Evolutionary conservation across 64 coral and sea anemone genomes (phyloP).

Genomic region (Actinia tenebrosa): DNA sequence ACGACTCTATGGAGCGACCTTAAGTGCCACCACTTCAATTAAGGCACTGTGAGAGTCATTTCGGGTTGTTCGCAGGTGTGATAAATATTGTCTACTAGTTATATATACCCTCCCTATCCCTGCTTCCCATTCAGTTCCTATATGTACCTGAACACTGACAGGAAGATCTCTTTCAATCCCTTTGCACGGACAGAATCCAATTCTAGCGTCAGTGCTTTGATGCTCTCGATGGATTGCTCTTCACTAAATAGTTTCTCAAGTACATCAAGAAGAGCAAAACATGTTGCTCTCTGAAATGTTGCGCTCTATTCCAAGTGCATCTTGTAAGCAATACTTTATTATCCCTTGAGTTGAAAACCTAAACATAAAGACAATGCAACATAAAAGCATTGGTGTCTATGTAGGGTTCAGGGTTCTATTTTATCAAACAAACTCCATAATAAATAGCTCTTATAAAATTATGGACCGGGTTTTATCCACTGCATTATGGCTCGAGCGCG

Average conservation of each 20-base stretch:
- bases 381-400: too few relatives aligned
- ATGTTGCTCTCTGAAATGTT: conserved; percentile 12
- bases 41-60: too few relatives aligned
- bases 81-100: too few relatives aligned
- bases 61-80: too few relatives aligned
- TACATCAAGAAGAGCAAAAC: conserved; percentile 25
- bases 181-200: conserved; percentile 8
- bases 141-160: conserved; percentile 24
- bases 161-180: conserved; percentile 23
- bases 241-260: background rate
- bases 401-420: too few relatives aligned
- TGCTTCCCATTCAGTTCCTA: background rate
- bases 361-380: background rate
- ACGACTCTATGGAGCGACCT: too few relatives aligned
- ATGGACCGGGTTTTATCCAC: too few relatives aligned
- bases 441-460: too few relatives aligned
- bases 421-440: too few relatives aligned
- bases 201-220: background rate
- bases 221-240: background rate
- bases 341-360: conserved; percentile 34
- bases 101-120: too few relatives aligned
- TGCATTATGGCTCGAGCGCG: too few relatives aligned
- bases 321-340: conserved; percentile 32
- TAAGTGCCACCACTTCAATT: too few relatives aligned
- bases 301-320: conserved; percentile 14